Evolutionary conservation across 2,888 invertebrate genomes (phyloP).

Genomic region (Cistogaster globosa): DNA sequence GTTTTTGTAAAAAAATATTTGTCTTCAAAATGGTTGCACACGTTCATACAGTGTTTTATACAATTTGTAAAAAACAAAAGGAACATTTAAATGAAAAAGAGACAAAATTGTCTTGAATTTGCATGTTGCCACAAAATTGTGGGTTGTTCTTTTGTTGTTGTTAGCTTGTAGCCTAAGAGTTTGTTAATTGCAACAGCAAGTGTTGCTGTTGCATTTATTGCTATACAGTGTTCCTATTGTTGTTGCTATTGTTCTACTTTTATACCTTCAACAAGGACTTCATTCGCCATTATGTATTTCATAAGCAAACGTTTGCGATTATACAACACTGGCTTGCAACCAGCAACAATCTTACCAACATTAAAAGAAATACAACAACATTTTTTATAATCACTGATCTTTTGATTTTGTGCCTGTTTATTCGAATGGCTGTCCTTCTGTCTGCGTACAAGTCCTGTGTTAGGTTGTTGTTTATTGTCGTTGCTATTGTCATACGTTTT

Average conservation of each 20-base stretch:
- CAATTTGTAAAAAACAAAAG: constrained; percentile 7
- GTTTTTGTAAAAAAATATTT: constrained; percentile 65
- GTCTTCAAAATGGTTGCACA: constrained; percentile 81
- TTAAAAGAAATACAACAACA: constrained; percentile 40
- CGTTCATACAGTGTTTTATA: constrained; percentile 66
- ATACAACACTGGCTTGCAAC: constrained; percentile 25
- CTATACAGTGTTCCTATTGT: constrained; percentile 74
- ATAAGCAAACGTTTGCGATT: background rate
- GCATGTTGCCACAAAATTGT: constrained; percentile 62
- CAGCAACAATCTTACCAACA: constrained; percentile 69
- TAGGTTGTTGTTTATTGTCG: constrained; percentile 52
- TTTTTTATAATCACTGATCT: constrained; percentile 79
- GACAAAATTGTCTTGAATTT: constrained; percentile 26
- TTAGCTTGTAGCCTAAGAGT: constrained; percentile 38
- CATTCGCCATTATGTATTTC: constrained; percentile 58
- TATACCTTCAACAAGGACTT: constrained; percentile 46
- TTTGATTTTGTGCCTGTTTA: constrained; percentile 76
- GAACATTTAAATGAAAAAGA: background rate
- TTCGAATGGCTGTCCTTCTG: constrained; percentile 33
- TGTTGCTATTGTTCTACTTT: constrained; percentile 45
- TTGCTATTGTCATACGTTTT: constrained; percentile 72
- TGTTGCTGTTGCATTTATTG: constrained; percentile 75
- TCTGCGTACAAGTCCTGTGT: constrained; percentile 41
- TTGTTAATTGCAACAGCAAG: constrained; percentile 27
- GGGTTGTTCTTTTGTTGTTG: constrained; percentile 61